Evolutionary conservation across 1,140 invertebrate species (phyloP), one percentile per base, ranked within the genome.

Genomic region (Drosophila murphyi): DNA sequence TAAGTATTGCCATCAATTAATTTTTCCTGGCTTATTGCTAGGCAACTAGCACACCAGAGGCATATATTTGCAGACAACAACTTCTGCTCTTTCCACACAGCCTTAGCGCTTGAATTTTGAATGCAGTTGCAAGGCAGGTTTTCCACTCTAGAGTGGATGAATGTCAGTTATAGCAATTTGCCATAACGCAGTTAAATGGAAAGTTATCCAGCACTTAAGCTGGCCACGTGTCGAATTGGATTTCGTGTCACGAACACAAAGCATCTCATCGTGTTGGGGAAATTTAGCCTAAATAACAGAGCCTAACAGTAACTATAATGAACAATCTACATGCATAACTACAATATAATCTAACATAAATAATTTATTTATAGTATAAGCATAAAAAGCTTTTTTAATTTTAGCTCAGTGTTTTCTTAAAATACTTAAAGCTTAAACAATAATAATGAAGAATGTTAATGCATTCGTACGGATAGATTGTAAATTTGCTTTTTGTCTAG

Each of bases 1-100:
- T 86, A 72, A 72, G 70, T 67, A 86, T 82, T 82, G 82, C 82
- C 78, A 86, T 86, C 82, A 88, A 86, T 86, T 88, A 86, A 86
- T 86, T 79, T 79, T 51, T 37, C 60, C 57, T 64, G 54, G 65
- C 51, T 45, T 70, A 51, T 74, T 74, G 72, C 72, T 62, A 70
- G 65, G 72, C 65, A 74, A 74, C 65, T 54, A 8, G 34, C 10
- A 43, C 20, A 39, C 43, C 32, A 8, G 4, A 5, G 37, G 37
- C 20, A 39, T 4, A 39, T 39, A 39, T 7, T 39, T n/a, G 10
- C 3, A 43, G 10, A 10, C 39, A 45, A 8, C 41, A 3, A 10
- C 3, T 43, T 8, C 32, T 6, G 8, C 41, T 31, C 28, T 12
- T 5, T 37, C 35, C 34, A 31, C 20, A 60, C 55, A 32, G 29